Evolutionary conservation across 1,140 invertebrate genomes (phyloP).

Genomic region (Drosophila tani): DNA sequence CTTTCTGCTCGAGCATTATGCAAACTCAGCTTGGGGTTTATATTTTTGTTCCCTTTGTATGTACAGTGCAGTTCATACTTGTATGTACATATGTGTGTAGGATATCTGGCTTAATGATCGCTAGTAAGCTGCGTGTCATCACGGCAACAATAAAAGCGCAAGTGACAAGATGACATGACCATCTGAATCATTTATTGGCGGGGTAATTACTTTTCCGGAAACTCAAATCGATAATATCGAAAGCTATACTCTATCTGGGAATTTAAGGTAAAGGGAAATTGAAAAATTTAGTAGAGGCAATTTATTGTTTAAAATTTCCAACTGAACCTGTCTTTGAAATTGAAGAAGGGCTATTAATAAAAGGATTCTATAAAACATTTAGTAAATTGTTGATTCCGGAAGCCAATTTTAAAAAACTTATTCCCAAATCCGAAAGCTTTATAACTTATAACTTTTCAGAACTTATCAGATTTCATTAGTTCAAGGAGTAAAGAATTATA

Average conservation of each 20-base stretch:
- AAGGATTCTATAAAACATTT: no score
- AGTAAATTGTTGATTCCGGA: no score
- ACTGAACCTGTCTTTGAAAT: no score
- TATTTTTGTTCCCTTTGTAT: constrained; percentile 33
- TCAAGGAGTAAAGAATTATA: no score
- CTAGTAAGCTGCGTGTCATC: constrained; percentile 39
- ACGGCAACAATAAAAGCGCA: constrained; percentile 30
- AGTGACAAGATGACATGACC: constrained; percentile 33
- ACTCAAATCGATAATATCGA: constrained; percentile 1
- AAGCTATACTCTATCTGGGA: not conserved
- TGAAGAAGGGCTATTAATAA: no score
- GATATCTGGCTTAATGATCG: constrained; percentile 39
- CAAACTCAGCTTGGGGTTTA: constrained; percentile 53
- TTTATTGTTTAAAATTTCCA: no score
- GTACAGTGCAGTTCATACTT: constrained; percentile 8
- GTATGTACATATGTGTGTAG: not conserved
- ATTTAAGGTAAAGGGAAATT: not conserved
- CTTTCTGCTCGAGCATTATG: constrained; percentile 44
- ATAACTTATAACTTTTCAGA: no score
- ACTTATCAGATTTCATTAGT: no score
- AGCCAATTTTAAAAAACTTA: no score
- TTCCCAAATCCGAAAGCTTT: no score
- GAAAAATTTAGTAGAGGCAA: not conserved
- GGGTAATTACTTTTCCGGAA: constrained; percentile 26
- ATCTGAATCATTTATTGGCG: constrained; percentile 29